A percentile compares a stretch with the other conserved stretches of the same genome.
phyloP scores from a whole-genome alignment of 2,797 vertebrate species.

The Odontamblyopus rebecca region DNA sequence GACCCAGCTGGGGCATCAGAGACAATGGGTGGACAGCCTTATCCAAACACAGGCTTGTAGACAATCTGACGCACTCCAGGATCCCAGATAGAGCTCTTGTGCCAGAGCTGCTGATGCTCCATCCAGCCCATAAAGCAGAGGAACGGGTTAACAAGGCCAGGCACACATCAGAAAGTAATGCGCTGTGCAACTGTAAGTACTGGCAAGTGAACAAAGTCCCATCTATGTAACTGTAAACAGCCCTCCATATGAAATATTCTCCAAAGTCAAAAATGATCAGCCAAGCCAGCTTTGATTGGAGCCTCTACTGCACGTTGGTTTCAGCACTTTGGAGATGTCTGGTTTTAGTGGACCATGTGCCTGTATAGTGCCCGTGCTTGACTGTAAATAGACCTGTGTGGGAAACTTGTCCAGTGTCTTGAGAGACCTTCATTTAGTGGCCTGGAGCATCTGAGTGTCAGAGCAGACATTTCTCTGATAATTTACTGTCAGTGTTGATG shows the following conservation, averaged over 20 bases:
- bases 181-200: background rate
- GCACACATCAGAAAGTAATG: slow-evolving; percentile 32
- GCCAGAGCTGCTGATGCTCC: slow-evolving; percentile 27
- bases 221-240: background rate
- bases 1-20: slow-evolving; percentile 85
- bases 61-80: slow-evolving; percentile 79
- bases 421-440: slow-evolving; percentile 62
- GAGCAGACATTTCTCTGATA: slow-evolving; percentile 48
- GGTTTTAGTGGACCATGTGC: slow-evolving; percentile 32
- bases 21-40: slow-evolving; percentile 82
- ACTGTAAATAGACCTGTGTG: slow-evolving; percentile 62
- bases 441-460: slow-evolving; percentile 61
- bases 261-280: background rate
- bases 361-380: slow-evolving; percentile 35
- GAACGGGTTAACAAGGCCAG: slow-evolving; percentile 67
- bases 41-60: slow-evolving; percentile 79
- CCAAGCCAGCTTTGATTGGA: background rate
- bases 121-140: slow-evolving; percentile 48
- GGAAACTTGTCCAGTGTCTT: slow-evolving; percentile 47
- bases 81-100: slow-evolving; percentile 63
- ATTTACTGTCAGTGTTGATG: slow-evolving; percentile 48
- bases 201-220: background rate
- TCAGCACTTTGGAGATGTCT: slow-evolving; percentile 30
- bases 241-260: background rate
- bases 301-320: background rate